phyloP scores from a whole-genome alignment of 2,797 vertebrate genomes.

The Pampus argenteus region DNA sequence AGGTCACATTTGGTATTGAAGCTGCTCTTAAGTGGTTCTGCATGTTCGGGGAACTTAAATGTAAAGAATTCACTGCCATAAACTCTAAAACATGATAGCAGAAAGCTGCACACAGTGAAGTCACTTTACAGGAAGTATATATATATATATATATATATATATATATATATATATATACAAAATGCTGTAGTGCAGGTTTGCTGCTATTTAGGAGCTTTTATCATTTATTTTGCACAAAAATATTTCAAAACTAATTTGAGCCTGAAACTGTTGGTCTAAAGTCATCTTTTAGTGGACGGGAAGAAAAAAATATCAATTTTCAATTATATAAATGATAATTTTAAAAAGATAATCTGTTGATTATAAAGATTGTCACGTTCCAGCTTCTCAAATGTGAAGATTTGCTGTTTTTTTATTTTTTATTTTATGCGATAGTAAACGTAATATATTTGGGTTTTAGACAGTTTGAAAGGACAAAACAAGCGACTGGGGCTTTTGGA shows the following conservation, averaged over 20 bases:
- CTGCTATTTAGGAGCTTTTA: background rate
- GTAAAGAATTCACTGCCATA: background rate
- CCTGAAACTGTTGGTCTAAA: background rate
- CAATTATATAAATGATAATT: no score
- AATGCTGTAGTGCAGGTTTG: background rate
- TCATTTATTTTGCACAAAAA: accelerated
- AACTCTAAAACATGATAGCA: background rate
- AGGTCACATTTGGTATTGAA: conserved; percentile 21
- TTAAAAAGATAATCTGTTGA: background rate
- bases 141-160: no score
- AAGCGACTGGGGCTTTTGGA: no score
- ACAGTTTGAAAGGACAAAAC: no score
- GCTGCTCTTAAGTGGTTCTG: conserved; percentile 11
- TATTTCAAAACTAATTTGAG: background rate
- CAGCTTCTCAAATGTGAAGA: background rate
- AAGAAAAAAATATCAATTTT: background rate
- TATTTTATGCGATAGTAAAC: no score
- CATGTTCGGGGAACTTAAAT: background rate
- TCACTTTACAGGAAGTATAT: background rate
- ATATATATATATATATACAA: no score
- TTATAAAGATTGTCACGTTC: background rate
- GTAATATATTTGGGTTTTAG: no score
- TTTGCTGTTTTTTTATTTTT: background rate
- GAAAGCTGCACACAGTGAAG: background rate
- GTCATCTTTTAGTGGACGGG: no score